Evolutionary conservation across 2,113 vertebrate genomes (phyloP), one percentile per base, ranked within the genome.

Genomic region (Nycticryphes semicollaris): DNA sequence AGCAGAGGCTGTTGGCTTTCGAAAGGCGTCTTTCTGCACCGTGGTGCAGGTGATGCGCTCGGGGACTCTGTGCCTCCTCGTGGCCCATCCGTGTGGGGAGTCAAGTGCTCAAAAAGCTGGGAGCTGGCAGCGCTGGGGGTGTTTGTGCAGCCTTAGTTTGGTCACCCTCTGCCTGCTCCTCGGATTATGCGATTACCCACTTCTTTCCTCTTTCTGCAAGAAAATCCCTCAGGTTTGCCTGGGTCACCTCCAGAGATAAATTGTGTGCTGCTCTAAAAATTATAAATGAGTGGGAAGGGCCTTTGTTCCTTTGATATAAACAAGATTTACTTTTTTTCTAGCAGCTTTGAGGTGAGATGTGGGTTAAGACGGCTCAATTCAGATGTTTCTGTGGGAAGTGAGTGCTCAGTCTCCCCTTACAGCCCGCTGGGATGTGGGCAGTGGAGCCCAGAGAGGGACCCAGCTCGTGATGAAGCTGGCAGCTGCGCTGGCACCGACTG

Each of bases 161-260:
- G 15, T 43, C 66, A 25, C 37, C 35, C 50, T 54, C 41, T 39
- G 20, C 35, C 37, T 28, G 16, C 20, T 45, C 72, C 53, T 83
- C 4, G 39, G 28, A 15, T 77, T 48, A 4, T 48, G 15, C 1
- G 0, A 3, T 20, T 16, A 4, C 17, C 35, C 84, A 3, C 2
- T 21, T 77, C 24, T 79, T 59, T 30, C 2, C 20, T 60, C 53
- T n/a, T 45, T 51, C 16, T 73, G 28, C 11, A 3, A 50, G 3
- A 6, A 22, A 59, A 59, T 35, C 57, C 57, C 57, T 59, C 14
- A 23, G 57, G 14, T n/a, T 70, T 27, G 21, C 16, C 16, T 45
- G 48, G 2, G 60, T 60, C 0, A 0, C 5, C 27, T 70, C 23
- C 6, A 7, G 50, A 60, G 59, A 5, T 1, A 0, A 14, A 18